A percentile compares a stretch with the other conserved stretches of the same genome.
phyloP scores from a whole-genome alignment of 2,113 vertebrate species.

The Petromus typicus region DNA sequence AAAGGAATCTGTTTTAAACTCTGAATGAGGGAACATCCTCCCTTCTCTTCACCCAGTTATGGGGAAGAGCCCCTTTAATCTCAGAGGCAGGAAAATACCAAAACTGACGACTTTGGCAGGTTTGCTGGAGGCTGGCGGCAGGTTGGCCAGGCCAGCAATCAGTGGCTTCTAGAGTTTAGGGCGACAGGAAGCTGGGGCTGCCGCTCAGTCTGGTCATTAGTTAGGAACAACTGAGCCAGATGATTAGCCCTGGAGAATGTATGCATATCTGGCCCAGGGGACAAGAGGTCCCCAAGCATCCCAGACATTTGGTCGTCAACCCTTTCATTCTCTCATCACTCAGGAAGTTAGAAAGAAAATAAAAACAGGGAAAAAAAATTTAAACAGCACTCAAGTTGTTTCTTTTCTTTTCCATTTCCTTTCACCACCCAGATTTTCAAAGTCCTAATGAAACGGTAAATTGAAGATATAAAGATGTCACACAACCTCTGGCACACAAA shows the following conservation, averaged over 20 bases:
- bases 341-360: slow-evolving; percentile 61
- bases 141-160: neutral
- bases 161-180: slow-evolving; percentile 52
- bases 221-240: neutral
- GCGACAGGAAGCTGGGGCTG: neutral
- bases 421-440: slow-evolving; percentile 55
- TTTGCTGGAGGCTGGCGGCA: slow-evolving; percentile 54
- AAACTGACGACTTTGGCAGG: neutral
- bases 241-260: slow-evolving; percentile 40
- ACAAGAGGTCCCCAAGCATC: slow-evolving; percentile 33
- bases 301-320: slow-evolving; percentile 50
- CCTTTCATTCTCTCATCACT: slow-evolving; percentile 32
- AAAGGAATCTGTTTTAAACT: neutral
- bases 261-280: neutral
- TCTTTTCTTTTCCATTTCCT: slow-evolving; percentile 65
- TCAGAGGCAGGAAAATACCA: slow-evolving; percentile 4
- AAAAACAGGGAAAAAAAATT: slow-evolving; percentile 21
- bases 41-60: neutral
- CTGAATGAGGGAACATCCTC: neutral
- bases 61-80: slow-evolving; percentile 10
- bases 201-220: neutral
- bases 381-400: neutral
- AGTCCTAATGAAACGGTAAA: slow-evolving; percentile 57
- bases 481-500: neutral
- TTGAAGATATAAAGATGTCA: slow-evolving; percentile 64